These are phyloP conservation scores for Theretra japonica DNA, from an alignment of 2,888 invertebrate genomes.

Conservation along the genomic window DNA sequence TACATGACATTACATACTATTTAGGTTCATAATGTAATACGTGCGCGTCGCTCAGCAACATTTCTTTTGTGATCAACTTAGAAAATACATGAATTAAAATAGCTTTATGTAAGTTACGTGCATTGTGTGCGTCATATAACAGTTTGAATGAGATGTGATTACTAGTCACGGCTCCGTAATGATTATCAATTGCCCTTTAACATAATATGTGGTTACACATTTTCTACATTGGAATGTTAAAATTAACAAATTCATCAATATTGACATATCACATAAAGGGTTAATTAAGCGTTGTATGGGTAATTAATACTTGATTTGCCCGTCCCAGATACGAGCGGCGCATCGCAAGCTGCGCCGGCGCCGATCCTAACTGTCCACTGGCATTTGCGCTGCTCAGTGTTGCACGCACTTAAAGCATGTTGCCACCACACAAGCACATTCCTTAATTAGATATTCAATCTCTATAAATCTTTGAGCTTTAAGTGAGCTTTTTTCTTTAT, in stretches of 20 bases:
- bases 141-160: slow-evolving; percentile 7
- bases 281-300: slow-evolving; percentile 68
- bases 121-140: not conserved
- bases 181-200: not conserved
- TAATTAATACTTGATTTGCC: slow-evolving; percentile 80
- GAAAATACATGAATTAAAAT: not conserved
- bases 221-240: not conserved
- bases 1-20: not conserved
- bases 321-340: slow-evolving; percentile 78
- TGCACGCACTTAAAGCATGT: slow-evolving; percentile 50
- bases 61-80: not conserved
- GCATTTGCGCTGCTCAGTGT: slow-evolving; percentile 66
- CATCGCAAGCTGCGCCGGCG: slow-evolving; percentile 78
- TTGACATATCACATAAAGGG: slow-evolving; percentile 55
- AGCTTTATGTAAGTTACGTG: not conserved
- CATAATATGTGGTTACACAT: not conserved
- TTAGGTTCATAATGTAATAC: not conserved
- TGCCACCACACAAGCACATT: slow-evolving; percentile 32
- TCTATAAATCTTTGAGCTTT: slow-evolving; percentile 19
- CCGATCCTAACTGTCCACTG: slow-evolving; percentile 79
- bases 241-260: slow-evolving; percentile 41
- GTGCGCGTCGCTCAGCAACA: not conserved
- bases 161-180: not conserved
- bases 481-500: not conserved
- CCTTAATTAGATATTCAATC: slow-evolving; percentile 27